These are phyloP conservation scores for Catalaphyllia jardinei DNA, from an alignment of 64 coral and sea anemone genomes.

Conservation along the genomic window DNA sequence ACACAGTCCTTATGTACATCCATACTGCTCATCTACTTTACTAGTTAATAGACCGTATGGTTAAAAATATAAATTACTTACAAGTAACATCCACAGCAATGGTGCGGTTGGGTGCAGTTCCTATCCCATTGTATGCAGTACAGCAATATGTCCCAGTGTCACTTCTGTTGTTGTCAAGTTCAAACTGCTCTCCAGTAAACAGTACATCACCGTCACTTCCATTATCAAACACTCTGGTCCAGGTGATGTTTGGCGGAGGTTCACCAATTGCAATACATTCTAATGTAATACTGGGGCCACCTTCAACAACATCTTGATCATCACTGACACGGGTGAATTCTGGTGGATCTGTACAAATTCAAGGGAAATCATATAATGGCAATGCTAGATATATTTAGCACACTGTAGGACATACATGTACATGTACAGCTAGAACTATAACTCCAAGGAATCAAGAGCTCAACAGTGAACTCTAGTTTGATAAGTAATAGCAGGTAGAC, in stretches of 20 bases:
- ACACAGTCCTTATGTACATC: too few species aligned
- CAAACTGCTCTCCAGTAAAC: not conserved
- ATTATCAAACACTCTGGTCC: slow-evolving; percentile 21
- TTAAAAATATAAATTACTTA: not conserved
- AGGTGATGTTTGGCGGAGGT: slow-evolving; percentile 15
- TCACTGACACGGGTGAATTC: not conserved
- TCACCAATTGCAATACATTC: not conserved
- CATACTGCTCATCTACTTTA: too few species aligned
- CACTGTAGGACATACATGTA: not conserved
- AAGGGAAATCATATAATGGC: not conserved
- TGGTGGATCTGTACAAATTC: not conserved
- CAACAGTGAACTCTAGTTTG: too few species aligned
- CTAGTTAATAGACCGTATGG: too few species aligned
- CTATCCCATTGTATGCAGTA: slow-evolving; percentile 15
- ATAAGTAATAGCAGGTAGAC: too few species aligned
- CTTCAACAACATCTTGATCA: not conserved
- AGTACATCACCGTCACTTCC: not conserved
- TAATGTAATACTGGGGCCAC: not conserved
- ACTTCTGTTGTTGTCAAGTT: not conserved
- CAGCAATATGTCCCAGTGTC: slow-evolving; percentile 16
- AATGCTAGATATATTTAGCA: not conserved
- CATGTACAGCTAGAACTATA: too few species aligned
- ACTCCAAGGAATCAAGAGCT: too few species aligned
- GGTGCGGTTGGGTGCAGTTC: not conserved
- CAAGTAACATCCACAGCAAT: not conserved